Evolutionary conservation across 2,797 vertebrate species (phyloP), one percentile per base, ranked within the genome.

Genomic region (Pseudochaenichthys georgianus): DNA sequence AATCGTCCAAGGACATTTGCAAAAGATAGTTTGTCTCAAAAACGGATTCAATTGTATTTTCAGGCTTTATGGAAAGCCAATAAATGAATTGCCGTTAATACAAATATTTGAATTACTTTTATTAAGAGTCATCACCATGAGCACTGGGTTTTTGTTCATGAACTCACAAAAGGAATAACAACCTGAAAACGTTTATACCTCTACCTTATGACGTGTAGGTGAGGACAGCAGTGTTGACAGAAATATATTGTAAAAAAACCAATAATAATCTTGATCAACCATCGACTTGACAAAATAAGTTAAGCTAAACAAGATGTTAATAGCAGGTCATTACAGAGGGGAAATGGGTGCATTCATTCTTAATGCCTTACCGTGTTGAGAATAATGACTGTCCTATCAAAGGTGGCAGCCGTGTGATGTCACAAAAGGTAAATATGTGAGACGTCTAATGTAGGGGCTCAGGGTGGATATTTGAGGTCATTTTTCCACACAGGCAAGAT

Each of bases 1-100:
- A 67, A 46, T 3, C 11, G 63, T 68, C 43, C 70, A 78, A 78
- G 82, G 76, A 76, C 63, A 60, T 73, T 58, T 47, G 16, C 23
- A 7, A 63, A 65, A 41, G 2, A 47, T 45, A 57, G 62, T 64
- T 50, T 72, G 13, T 6, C 21, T 75, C 41, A 74, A 42, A 34
- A 55, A 52, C 41, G n/a, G 6, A 52, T 70, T 64, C 9, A 23
- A 3, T 55, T 63, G 19, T 13, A 34, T 52, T 55, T 48, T 62
- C 21, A 60, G 3, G 62, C 63, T 34, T 58, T 19, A 79, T 38
- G 9, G 3, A 63, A 79, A 70, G n/a, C 45, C 28, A 58, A 62
- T 66, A 45, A 78, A 82, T 71, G 0, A n/a, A 62, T 55, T 23
- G 11, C 17, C 23, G n/a, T n/a, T 42, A 41, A 68, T 73, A 54